These are phyloP conservation scores for Cydia strobilella DNA, from an alignment of 1,140 invertebrate species.

Conservation along the genomic window DNA sequence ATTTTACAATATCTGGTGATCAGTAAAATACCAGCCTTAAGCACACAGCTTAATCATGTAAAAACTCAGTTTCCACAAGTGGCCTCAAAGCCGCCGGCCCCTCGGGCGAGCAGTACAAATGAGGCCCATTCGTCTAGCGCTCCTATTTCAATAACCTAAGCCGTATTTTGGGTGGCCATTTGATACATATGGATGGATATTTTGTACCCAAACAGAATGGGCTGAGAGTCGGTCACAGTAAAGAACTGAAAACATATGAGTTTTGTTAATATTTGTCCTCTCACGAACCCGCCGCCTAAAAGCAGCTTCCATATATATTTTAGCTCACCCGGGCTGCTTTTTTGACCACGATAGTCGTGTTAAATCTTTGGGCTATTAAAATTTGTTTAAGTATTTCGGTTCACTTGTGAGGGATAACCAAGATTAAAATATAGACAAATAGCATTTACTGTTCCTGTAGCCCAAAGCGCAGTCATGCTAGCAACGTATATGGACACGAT, in stretches of 20 bases:
- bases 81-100: constrained; percentile 32
- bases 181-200: constrained; percentile 15
- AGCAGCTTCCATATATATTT: too few species aligned
- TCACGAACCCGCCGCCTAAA: too few species aligned
- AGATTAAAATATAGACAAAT: too few species aligned
- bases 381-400: too few species aligned
- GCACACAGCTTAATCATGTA: constrained; percentile 23
- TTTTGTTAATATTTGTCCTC: too few species aligned
- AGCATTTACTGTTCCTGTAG: not conserved
- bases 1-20: too few species aligned
- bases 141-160: constrained; percentile 49
- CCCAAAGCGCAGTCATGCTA: not conserved
- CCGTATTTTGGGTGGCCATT: constrained; percentile 21
- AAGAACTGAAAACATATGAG: too few species aligned
- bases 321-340: too few species aligned
- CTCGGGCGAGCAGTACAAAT: constrained; percentile 50
- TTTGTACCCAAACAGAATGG: not conserved
- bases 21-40: too few species aligned
- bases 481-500: not conserved
- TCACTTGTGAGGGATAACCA: too few species aligned
- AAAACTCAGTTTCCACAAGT: constrained; percentile 4
- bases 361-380: too few species aligned
- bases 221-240: not conserved
- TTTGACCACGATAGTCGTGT: too few species aligned
- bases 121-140: constrained; percentile 47